phyloP scores from a whole-genome alignment of 2,888 invertebrate species.

The Hydrotaea cyrtoneurina region DNA sequence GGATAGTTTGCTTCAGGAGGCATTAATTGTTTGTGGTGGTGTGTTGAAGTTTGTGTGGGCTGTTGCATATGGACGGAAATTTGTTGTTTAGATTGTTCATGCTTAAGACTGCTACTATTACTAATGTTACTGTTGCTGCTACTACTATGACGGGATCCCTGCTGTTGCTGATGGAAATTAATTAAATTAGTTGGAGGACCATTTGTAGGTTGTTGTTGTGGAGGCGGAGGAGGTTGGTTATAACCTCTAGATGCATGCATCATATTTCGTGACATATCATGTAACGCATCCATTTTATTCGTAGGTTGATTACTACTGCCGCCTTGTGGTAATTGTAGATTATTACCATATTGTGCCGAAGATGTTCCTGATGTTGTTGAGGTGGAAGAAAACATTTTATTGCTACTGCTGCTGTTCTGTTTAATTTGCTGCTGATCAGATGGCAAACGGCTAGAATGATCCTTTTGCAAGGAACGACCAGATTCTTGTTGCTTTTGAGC shows the following conservation, averaged over 20 bases:
- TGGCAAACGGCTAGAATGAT: slow-evolving; percentile 64
- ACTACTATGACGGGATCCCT: slow-evolving; percentile 69
- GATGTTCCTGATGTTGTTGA: slow-evolving; percentile 62
- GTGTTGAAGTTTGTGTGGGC: slow-evolving; percentile 52
- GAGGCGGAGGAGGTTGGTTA: slow-evolving; percentile 50
- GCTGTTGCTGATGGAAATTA: slow-evolving; percentile 69
- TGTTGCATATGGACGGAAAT: slow-evolving; percentile 72
- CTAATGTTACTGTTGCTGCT: slow-evolving; percentile 69
- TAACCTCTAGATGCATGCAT: slow-evolving; percentile 62
- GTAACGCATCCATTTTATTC: slow-evolving; percentile 62
- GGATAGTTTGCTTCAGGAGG: slow-evolving; percentile 72
- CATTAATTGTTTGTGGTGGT: slow-evolving; percentile 66
- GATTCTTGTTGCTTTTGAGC: slow-evolving; percentile 72
- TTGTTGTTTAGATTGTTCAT: slow-evolving; percentile 72
- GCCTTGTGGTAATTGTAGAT: slow-evolving; percentile 61
- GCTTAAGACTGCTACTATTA: slow-evolving; percentile 71
- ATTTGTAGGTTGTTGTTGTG: slow-evolving; percentile 59
- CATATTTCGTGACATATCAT: slow-evolving; percentile 68
- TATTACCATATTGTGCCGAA: slow-evolving; percentile 67
- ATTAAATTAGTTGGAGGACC: slow-evolving; percentile 44
- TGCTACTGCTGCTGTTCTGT: slow-evolving; percentile 54
- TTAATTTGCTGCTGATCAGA: slow-evolving; percentile 54
- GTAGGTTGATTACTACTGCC: slow-evolving; percentile 59
- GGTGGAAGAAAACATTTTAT: slow-evolving; percentile 72
- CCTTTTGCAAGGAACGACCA: slow-evolving; percentile 68